phyloP scores from a whole-genome alignment of 2,888 invertebrate species.

The Lithodes maja region DNA sequence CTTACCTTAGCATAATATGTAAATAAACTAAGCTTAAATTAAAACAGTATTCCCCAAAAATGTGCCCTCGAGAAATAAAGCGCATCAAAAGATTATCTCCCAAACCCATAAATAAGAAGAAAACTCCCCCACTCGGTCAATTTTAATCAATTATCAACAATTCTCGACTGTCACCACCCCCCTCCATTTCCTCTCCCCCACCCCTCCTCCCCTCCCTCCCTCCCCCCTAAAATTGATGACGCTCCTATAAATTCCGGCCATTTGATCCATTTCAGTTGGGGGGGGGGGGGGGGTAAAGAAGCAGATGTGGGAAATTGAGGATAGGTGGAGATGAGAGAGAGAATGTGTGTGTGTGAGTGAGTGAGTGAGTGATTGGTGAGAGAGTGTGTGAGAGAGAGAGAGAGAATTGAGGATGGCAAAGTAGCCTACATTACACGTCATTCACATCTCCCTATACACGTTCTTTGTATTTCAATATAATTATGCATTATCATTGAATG shows the following conservation, averaged over 20 bases:
- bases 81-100: background rate
- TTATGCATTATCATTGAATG: too few species aligned
- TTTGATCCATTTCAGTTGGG: conserved; percentile 38
- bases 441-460: too few species aligned
- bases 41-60: too few species aligned
- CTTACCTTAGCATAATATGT: background rate
- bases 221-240: conserved; percentile 34
- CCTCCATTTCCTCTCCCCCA: background rate
- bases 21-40: background rate
- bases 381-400: background rate
- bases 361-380: background rate
- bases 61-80: background rate
- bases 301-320: conserved; percentile 18
- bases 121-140: conserved; percentile 48
- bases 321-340: background rate
- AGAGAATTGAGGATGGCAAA: background rate
- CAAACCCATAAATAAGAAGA: background rate
- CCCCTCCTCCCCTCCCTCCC: background rate
- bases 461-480: too few species aligned
- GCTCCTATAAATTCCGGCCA: conserved; percentile 45
- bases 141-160: conserved; percentile 55
- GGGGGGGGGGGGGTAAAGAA: conserved; percentile 4
- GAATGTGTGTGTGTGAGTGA: background rate
- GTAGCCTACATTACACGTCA: too few species aligned
- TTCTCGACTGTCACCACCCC: conserved; percentile 5